Conservation (phyloP, 2,888 invertebrate species). For the Rotaria macrura region DNA sequence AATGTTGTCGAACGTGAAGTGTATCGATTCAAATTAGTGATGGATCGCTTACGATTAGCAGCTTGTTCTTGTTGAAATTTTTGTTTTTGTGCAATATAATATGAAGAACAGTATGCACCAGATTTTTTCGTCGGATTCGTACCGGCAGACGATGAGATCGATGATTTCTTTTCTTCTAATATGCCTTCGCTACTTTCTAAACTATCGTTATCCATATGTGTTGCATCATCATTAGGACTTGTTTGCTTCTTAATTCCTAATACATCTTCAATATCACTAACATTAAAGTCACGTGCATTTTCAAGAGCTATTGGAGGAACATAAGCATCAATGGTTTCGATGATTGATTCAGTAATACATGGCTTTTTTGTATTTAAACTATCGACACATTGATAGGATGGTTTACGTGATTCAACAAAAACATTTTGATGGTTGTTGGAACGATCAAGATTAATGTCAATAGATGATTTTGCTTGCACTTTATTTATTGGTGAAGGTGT, state of each 20-base stretch:
- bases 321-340: background rate
- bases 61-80: background rate
- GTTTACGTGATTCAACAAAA: background rate
- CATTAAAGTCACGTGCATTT: background rate
- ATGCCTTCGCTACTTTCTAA: constrained; percentile 2
- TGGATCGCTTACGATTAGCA: background rate
- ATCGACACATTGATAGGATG: background rate
- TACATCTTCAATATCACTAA: background rate
- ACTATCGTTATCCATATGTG: background rate
- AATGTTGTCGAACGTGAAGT: background rate
- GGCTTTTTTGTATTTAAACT: background rate
- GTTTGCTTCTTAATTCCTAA: background rate
- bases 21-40: background rate
- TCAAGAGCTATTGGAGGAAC: background rate
- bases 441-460: background rate
- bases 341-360: background rate
- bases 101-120: background rate
- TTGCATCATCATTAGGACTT: background rate
- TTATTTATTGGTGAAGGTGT: background rate
- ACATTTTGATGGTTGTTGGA: too few relatives aligned
- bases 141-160: background rate
- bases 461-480: background rate
- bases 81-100: background rate
- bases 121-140: background rate
- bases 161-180: background rate